Evolutionary conservation across 2,113 vertebrate genomes (phyloP), one percentile per base, ranked within the genome.

Genomic region (Cacatua alba): DNA sequence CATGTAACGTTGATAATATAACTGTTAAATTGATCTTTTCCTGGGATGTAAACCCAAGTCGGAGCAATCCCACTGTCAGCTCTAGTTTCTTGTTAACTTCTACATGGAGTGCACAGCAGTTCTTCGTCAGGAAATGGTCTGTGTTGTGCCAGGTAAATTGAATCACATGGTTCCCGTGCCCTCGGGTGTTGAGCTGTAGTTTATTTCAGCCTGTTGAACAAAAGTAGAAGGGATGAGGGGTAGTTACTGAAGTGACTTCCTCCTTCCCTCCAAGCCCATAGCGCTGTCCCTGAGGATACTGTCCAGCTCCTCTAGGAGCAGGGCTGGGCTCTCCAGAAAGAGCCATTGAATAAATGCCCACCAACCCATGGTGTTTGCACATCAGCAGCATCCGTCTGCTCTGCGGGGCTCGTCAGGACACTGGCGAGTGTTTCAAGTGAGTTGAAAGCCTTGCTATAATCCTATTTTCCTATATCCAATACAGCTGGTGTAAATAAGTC

Each of bases 401-500:
- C 82, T 35, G 60, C 85, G 43, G 84, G 74, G 86, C 93, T 92
- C 85, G n/a, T 49, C 86, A 49, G 89, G 68, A 20, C 41, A 3
- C 67, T 35, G 90, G 4, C 1, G 26, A 35, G 33, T 24, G 91
- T 57, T 65, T 60, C 35, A 33, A 81, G 63, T 25, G 53, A 55
- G 43, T 5, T 5, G 35, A 7, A 77, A 88, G 65, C 87, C 95
- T 94, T 44, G 62, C 75, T 90, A 46, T 90, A 53, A 37, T 57
- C 28, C 1, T 52, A 6, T 80, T 96, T 65, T 86, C 82, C 69
- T 69, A 6, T 81, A 72, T 23, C 94, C 86, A 77, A 17, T 48
- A 51, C 71, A 86, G 75, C 80, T 60, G 70, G 65, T 95, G 80
- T 94, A 75, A 84, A 90, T 85, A 94, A 84, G 10, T 29, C 72